Evolutionary conservation across 2,797 vertebrate genomes (phyloP), one percentile per base, ranked within the genome.

Genomic region (Liasis olivaceus): DNA sequence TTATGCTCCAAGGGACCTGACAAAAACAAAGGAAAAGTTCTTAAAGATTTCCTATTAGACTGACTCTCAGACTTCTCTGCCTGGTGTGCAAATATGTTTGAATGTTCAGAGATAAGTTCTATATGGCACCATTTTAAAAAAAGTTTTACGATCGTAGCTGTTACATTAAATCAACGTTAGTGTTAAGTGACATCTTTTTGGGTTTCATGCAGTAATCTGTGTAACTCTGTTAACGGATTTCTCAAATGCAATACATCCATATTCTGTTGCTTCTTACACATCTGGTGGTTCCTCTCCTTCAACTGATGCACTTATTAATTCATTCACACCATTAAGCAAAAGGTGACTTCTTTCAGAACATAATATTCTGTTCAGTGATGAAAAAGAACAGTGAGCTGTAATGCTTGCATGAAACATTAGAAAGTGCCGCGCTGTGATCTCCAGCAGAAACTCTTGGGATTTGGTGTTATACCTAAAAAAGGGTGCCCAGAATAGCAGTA

Each of bases 271-370:
- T 62, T 90, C 36, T 90, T 85, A 26, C 77, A 90, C 51, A 47
- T 26, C 89, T 28, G 56, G 24, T 60, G 11, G 69, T 90, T 84
- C 58, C 36, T 36, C 24, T 84, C 72, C 89, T 90, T 77, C 69
- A 59, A 26, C 2, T 62, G 72, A 90, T 60, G 28, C 7, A 28
- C 26, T 1, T 62, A 84, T 47, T 63, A 84, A 20, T 90, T 90
- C 59, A 84, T 90, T 84, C 36, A 62, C 36, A 85, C n/a, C 77
- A 84, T 90, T 84, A 90, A 90, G 24, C 24, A 84, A 58, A 84
- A 60, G 31, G 69, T 84, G 72, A 90, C 31, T 90, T 90, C 89
- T 59, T 81, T 77, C 24, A 28, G 54, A 60, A 77, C 31, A 59
- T 60, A 81, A 60, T 15, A 47, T 60, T 90, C 56, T 90, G 26